Evolutionary conservation across 2,113 vertebrate genomes (phyloP), one percentile per base, ranked within the genome.

Genomic region (human): DNA sequence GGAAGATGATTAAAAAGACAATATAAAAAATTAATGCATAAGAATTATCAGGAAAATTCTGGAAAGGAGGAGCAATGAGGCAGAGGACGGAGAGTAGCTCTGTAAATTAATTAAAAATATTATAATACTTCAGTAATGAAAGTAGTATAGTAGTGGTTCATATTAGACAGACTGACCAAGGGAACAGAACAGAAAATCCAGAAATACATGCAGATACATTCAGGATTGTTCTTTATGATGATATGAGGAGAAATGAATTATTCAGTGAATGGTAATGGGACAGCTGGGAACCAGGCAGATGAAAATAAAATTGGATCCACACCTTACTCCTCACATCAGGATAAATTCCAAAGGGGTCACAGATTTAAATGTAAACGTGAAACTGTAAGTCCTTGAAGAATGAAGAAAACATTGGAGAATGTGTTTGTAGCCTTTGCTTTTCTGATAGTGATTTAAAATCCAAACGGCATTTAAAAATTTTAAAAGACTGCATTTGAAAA

Each of bases 311-410:
- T 43, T 48, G 5, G 23, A 27, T 23, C 40, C 45, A 50, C 55
- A 84, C 52, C 35, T n/a, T 55, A 75, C 45, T 8, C 7, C 43
- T 95, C 48, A 20, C 45, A 23, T 57, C 50, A 25, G n/a, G 75
- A 66, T 45, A 72, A 82, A 59, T 88, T 80, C 64, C 68, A n/a
- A 78, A 52, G 22, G 25, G 52, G 35, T 32, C 80, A 17, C 30
- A 61, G 25, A 72, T 55, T 61, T 72, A 81, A 86, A 43, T 16
- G 40, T n/a, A 64, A 85, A 64, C n/a, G 20, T 50, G 48, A 86
- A 76, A 81, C 43, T 72, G 4, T n/a, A 80, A 66, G 14, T 86
- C 66, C 30, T n/a, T 94, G 50, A 95, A 96, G 83, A 50, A 96
- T 94, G 66, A 95, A 95, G 78, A 43, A 96, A 64, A 72, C 52